Conservation (phyloP, 2,797 vertebrate genomes). For the Sebastes matsubarae region DNA sequence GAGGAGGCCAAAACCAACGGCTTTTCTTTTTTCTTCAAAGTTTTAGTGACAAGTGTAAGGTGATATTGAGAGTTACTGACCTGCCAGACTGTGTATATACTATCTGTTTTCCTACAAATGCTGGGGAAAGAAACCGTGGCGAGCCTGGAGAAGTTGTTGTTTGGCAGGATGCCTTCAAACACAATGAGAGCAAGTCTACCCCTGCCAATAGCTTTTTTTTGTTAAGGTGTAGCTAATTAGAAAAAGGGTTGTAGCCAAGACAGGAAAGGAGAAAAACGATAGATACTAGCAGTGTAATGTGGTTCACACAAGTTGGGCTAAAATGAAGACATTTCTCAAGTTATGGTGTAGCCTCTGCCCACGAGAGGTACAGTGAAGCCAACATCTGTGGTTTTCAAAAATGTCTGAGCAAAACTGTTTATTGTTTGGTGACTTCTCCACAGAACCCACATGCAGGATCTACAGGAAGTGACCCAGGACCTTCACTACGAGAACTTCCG, state of each 20-base stretch:
- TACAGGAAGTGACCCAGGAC: constrained; percentile 99
- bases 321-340: neutral
- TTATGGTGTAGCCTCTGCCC: neutral
- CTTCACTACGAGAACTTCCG: constrained; percentile 99
- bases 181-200: neutral
- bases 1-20: neutral
- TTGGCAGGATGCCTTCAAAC: neutral
- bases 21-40: neutral
- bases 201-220: neutral
- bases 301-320: neutral
- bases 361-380: neutral
- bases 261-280: neutral
- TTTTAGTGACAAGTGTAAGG: neutral
- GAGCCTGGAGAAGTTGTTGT: neutral
- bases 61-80: neutral
- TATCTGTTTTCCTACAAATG: neutral
- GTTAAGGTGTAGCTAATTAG: neutral
- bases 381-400: neutral
- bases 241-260: neutral
- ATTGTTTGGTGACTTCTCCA: neutral
- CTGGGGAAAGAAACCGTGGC: neutral
- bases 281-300: neutral
- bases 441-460: constrained; percentile 99
- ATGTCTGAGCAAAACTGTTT: neutral
- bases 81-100: neutral